phyloP scores from a whole-genome alignment of 2,797 vertebrate species.

The Mastacembelus armatus region DNA sequence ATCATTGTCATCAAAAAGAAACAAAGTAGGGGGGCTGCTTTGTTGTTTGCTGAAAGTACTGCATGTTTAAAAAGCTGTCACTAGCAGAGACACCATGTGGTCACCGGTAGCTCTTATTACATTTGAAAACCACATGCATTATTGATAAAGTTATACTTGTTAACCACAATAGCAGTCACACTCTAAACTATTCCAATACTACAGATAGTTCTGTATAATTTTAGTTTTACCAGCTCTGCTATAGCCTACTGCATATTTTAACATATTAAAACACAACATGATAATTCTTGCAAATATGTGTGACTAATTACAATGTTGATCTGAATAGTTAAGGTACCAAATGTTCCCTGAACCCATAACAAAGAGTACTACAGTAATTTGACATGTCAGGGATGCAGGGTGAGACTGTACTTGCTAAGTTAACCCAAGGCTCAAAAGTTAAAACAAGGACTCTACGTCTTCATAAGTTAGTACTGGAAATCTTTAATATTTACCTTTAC shows the following conservation, averaged over 20 bases:
- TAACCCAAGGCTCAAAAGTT: not conserved
- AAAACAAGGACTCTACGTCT: not conserved
- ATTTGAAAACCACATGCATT: constrained; percentile 28
- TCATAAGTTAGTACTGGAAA: not conserved
- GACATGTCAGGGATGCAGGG: not conserved
- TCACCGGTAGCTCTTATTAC: constrained; percentile 25
- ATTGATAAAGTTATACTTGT: constrained; percentile 32
- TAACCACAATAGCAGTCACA: not conserved
- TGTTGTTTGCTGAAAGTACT: not conserved
- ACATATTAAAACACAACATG: not conserved
- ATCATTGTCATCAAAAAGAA: not conserved
- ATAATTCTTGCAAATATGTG: not conserved
- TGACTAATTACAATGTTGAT: not conserved
- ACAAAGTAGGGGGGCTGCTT: not conserved
- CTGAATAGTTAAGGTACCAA: no score
- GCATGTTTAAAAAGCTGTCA: not conserved
- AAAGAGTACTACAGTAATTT: not conserved
- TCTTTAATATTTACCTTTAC: constrained; percentile 24
- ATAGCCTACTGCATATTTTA: not conserved
- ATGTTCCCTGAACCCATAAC: not conserved
- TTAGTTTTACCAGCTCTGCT: not conserved
- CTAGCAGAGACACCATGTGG: not conserved
- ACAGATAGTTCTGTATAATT: not conserved
- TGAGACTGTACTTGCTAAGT: not conserved
- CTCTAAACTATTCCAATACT: no score